Base-by-base conservation (phyloP, 2,113 vertebrate genomes). In the Alethe castanea region DNA sequence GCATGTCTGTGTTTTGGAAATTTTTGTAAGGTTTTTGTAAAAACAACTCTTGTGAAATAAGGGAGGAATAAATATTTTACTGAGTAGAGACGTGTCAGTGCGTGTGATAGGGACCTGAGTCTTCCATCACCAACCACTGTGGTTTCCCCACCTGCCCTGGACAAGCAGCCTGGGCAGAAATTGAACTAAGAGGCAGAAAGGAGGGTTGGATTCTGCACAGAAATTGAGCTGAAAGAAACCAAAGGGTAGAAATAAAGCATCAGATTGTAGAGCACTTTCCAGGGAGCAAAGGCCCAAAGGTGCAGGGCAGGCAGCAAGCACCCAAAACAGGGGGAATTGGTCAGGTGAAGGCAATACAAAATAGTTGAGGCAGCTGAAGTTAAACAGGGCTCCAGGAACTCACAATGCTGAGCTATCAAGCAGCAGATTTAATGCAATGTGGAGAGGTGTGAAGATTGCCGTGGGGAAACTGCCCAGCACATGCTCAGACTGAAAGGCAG, bases 41-140 rank as follows among this genome's bases (percentile, higher is more conserved):
- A 91, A 95, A 94, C 86, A 95, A 92, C 92, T 95, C 81, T 97
- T 97, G 95, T 95, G 96, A 97, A 97, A 95, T 94, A 95, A 94
- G 80, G 85, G 70, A 95, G 95, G 92, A 95, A 94, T 96, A 95
- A 96, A 96, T 96, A 97, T 96, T 97, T 95, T 96, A 95, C 92
- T 93, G 95, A 94, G 86, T 96, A 95, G 48, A 61, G 50, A 33
- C 0, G 29, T 52, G 92, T 86, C 76, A 0, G 23, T 1, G 33
- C 50, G 25, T 3, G 22, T 12, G 25, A 78, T 3, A 6, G 64
- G 76, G 57, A 92, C 0, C 4, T 24, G 83, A 70, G 44, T 67
- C 25, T 59, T 67, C 42, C 36, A 83, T 69, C 3, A 0, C 25
- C 3, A 5, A 22, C 36, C 44, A 11, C 40, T 35, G 38, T 5